Base-by-base conservation (phyloP, 2,888 invertebrate species). In the Saturnia japonica region DNA sequence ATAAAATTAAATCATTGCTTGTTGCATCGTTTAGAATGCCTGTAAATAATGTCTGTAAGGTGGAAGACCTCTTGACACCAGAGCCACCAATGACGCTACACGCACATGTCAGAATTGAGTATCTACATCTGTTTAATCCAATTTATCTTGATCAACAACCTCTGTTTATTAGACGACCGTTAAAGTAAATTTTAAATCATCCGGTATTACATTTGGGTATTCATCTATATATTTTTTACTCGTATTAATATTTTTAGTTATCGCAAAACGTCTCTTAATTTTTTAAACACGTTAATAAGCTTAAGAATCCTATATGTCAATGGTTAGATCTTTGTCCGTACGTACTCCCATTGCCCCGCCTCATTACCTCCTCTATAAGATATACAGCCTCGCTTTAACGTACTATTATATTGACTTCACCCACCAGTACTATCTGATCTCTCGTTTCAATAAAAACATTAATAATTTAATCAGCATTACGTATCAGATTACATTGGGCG, bases 321-420 rank as follows among this genome's bases (percentile, higher is more conserved):
- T 89, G 88, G 85, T 85, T 81, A 85, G 86, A 88, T 89, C 88
- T 89, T 88, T 86, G 89, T 87, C 84, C 84, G 87, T 86, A 85
- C 85, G 83, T 90, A 91, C 88, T 88, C 88, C 90, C 90, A 90
- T 88, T 79, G 91, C 91, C 90, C 91, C 91, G 92, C 93, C 92
- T 92, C 87, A 90, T 90, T 88, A 87, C 90, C 90, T 91, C 91
- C 87, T 86, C 85, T 88, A 88, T 85, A 82, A 87, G 88, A 88
- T 88, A 83, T 75, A 87, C 87, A 85, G 83, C 85, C 86, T 88
- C 83, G 85, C 81, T 82, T 82, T 85, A 87, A 86, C 80, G 80
- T 83, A 87, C 88, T 89, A 89, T 88, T 86, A 88, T 85, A 85
- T 83, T 82, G 83, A 82, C 77, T 77, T 71, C 70, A 47, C 71